These are phyloP conservation scores for Chrysocyon brachyurus DNA, from an alignment of 2,797 vertebrate genomes.

Conservation along the genomic window DNA sequence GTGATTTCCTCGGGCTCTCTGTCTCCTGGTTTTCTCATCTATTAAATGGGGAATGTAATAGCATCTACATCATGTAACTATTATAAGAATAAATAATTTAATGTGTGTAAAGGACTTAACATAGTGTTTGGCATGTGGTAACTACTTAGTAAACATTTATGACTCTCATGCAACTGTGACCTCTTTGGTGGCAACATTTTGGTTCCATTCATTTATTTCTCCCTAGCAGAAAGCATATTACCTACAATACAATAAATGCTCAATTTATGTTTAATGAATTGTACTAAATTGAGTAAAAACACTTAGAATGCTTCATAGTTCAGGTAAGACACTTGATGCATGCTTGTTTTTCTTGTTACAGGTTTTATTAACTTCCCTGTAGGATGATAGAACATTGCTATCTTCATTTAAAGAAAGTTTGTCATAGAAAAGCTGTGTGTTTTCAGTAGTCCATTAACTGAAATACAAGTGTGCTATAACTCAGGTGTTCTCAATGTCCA, in stretches of 20 bases:
- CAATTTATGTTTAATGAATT: conserved; percentile 20
- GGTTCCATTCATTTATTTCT: conserved; percentile 4
- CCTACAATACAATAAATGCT: background rate
- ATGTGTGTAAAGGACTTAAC: background rate
- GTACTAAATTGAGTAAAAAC: background rate
- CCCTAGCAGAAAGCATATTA: background rate
- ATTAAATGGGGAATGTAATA: background rate
- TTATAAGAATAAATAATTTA: background rate
- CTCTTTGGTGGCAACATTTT: background rate
- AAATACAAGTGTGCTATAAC: background rate
- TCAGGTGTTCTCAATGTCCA: background rate
- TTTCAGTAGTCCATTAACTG: background rate
- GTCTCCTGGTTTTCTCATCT: conserved; percentile 1
- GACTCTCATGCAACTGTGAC: background rate
- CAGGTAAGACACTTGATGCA: background rate
- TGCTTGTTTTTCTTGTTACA: conserved; percentile 20
- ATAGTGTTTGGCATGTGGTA: background rate
- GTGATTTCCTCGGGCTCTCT: background rate
- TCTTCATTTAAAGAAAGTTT: background rate
- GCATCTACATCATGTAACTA: background rate
- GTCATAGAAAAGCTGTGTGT: background rate
- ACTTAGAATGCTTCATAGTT: background rate
- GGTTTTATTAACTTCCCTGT: conserved; percentile 39
- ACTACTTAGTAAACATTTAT: background rate
- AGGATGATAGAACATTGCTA: background rate